Base-by-base conservation (phyloP, 1,140 invertebrate species). In the Armadillidium nasatum region DNA sequence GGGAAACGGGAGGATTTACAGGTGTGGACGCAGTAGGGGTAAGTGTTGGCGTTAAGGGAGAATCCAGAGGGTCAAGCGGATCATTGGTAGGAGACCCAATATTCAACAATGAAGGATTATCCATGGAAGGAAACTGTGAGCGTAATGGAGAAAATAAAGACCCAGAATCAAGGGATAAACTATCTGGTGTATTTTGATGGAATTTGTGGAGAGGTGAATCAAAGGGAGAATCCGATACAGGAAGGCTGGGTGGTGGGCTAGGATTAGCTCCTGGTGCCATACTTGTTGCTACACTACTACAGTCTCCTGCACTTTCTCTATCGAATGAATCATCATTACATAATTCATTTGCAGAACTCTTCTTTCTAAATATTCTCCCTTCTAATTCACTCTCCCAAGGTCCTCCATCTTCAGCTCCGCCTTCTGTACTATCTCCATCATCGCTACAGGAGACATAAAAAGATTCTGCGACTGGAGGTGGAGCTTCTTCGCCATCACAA, bases 111-210 rank as follows among this genome's bases (percentile, higher is more conserved):
- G 50, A 60, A 60, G 50, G 50, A n/a, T 66, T 50, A 7, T 43
- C 33, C 22, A 75, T 21, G 60, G 33, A 75, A 75, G 73, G 73
- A 19, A 75, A 75, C 13, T 23, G 44, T 44, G 73, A 75, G 23
- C 60, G 73, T 10, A 73, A 70, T 21, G 80, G 80, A 44, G 77
- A 79, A 11, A 69, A 67, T 11, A 79, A 73, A 33, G 74, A 71
- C 50, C 80, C 74, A 7, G 80, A 81, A 60, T 76, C 75, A 0
- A 79, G 67, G 19, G 77, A 79, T 21, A 70, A 75, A 43, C 76
- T 75, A 71, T 81, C 80, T 43, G 80, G 80, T 1, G 80, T 81
- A 69, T 81, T 81, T 70, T 81, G 80, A 71, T 81, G 80, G 50
- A 81, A 73, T 43, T 77, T 66, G 45, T 81, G 80, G 21, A 81